Conservation (phyloP, 1,140 invertebrate genomes). For the Drosophila guanche region DNA sequence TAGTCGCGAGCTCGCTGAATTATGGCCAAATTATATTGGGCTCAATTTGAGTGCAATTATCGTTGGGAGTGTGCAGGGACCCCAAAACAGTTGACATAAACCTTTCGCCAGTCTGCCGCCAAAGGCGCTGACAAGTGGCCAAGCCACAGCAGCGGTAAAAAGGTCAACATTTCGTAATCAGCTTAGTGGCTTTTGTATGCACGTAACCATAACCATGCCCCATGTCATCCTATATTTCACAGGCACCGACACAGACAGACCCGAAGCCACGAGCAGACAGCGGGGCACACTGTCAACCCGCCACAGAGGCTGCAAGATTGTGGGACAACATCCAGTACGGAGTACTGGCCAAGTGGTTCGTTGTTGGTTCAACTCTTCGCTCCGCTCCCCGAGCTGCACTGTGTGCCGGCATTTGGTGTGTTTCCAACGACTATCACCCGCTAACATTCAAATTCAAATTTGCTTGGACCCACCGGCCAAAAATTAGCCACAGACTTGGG, state of each 20-base stretch:
- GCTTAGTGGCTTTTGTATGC: conserved; percentile 68
- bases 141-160: conserved; percentile 42
- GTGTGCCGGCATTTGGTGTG: not conserved
- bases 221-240: conserved; percentile 81
- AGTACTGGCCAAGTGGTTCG: conserved; percentile 66
- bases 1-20: conserved; percentile 39
- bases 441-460: conserved; percentile 82
- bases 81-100: conserved; percentile 69
- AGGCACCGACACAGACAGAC: conserved; percentile 34
- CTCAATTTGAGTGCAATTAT: conserved; percentile 57
- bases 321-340: conserved; percentile 22
- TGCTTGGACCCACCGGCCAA: conserved; percentile 68
- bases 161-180: conserved; percentile 81
- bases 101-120: conserved; percentile 66
- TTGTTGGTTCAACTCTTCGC: too few relatives aligned
- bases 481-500: conserved; percentile 80
- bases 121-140: conserved; percentile 74
- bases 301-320: conserved; percentile 42
- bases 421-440: conserved; percentile 73
- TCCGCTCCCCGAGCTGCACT: too few relatives aligned
- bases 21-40: conserved; percentile 57
- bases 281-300: conserved; percentile 63
- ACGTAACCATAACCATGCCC: conserved; percentile 76
- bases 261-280: conserved; percentile 16
- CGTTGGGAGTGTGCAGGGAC: conserved; percentile 1